Evolutionary conservation across 2,888 invertebrate species (phyloP).

Genomic region (Morpho deidamia): DNA sequence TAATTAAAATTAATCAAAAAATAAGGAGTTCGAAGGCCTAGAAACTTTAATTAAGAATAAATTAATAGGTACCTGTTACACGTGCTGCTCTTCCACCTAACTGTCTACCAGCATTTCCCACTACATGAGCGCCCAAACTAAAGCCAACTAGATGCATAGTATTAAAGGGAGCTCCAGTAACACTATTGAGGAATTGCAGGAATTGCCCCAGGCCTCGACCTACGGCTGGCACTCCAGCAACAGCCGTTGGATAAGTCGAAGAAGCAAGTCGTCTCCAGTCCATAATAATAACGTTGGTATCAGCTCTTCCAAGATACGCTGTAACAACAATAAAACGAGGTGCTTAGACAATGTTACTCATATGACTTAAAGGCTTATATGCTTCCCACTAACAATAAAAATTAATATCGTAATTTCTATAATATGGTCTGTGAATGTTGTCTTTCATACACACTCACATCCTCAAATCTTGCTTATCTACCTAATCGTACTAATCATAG

Average conservation of each 20-base stretch:
- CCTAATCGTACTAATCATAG: no score
- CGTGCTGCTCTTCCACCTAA: slow-evolving; percentile 50
- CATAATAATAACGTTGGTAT: slow-evolving; percentile 56
- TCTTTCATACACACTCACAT: no score
- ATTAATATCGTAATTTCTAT: no score
- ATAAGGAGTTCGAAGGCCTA: not conserved
- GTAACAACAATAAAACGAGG: not conserved
- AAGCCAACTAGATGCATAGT: slow-evolving; percentile 65
- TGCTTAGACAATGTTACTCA: no score
- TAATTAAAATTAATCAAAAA: no score
- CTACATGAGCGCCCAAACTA: slow-evolving; percentile 69
- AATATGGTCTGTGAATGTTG: no score
- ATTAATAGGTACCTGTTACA: slow-evolving; percentile 46
- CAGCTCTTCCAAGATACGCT: slow-evolving; percentile 45
- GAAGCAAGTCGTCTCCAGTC: slow-evolving; percentile 56
- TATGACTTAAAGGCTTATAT: no score
- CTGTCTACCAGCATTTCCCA: slow-evolving; percentile 56
- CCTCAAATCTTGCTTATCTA: no score
- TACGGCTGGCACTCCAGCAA: slow-evolving; percentile 47
- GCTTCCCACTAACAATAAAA: no score
- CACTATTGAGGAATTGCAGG: slow-evolving; percentile 43
- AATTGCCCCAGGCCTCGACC: slow-evolving; percentile 61
- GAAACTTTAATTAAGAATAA: not conserved
- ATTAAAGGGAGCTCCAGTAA: slow-evolving; percentile 40
- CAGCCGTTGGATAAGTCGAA: slow-evolving; percentile 47